These are phyloP conservation scores for Heliangelus exortis DNA, from an alignment of 2,797 vertebrate species.

Conservation along the genomic window DNA sequence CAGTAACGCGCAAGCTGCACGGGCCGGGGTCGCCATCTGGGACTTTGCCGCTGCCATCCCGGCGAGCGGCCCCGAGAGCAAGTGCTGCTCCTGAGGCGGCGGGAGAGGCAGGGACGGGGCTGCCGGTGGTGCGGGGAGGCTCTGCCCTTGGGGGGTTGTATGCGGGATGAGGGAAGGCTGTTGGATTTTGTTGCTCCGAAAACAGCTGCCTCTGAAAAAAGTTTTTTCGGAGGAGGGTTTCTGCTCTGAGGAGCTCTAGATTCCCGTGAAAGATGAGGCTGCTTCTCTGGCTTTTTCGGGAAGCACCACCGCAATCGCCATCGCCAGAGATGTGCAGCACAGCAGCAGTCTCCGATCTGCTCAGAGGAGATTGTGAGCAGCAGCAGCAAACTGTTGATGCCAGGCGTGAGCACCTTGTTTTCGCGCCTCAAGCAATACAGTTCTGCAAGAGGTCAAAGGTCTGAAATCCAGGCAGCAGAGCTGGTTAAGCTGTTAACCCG, in stretches of 20 bases:
- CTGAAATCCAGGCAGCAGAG: not conserved
- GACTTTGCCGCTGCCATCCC: fast-evolving
- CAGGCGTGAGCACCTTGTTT: not conserved
- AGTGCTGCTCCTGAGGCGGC: fast-evolving
- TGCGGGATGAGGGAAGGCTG: not conserved
- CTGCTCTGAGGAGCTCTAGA: not conserved
- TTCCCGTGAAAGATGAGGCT: not conserved
- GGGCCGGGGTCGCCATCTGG: fast-evolving
- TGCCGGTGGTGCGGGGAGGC: fast-evolving
- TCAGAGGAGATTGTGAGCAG: fast-evolving
- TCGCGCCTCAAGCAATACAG: not conserved
- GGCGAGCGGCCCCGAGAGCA: not conserved
- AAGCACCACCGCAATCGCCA: fast-evolving
- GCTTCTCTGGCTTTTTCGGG: not conserved
- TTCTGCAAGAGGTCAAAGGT: not conserved
- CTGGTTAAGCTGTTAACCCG: not conserved
- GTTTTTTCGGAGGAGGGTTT: not conserved
- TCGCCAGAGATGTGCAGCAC: too few species aligned
- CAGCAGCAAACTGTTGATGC: not conserved
- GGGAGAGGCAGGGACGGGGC: fast-evolving
- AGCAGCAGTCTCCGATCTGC: too few species aligned
- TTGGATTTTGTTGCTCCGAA: not conserved
- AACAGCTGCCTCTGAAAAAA: not conserved
- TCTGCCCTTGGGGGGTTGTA: fast-evolving
- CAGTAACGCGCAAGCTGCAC: too few species aligned